Evolutionary conservation across 2,888 invertebrate genomes (phyloP).

Genomic region (Erebia ligea): DNA sequence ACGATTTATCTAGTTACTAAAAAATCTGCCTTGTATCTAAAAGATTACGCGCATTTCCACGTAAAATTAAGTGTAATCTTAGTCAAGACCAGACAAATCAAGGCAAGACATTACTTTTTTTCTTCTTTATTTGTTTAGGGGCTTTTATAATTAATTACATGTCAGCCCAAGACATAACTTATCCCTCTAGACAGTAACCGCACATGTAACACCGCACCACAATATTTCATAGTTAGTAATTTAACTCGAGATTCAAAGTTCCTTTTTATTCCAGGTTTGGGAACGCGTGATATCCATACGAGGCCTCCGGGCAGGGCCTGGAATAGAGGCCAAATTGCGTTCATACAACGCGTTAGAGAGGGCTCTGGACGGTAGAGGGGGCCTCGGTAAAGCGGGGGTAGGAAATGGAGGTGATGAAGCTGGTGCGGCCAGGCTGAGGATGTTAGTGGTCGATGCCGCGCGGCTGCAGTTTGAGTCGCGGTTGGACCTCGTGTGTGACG

Average conservation of each 20-base stretch:
- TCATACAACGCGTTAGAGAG: conserved; percentile 85
- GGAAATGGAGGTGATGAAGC: conserved; percentile 78
- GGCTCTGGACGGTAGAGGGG: conserved; percentile 85
- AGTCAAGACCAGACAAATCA: too few relatives aligned
- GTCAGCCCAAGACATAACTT: too few relatives aligned
- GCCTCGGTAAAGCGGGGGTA: conserved; percentile 82
- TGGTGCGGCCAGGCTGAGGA: conserved; percentile 76
- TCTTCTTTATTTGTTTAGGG: too few relatives aligned
- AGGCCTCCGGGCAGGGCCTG: conserved; percentile 66
- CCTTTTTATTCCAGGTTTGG: conserved; percentile 83
- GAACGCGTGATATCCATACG: conserved; percentile 75
- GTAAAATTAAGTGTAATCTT: too few relatives aligned
- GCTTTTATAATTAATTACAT: too few relatives aligned
- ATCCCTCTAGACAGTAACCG: too few relatives aligned
- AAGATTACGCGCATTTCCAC: too few relatives aligned
- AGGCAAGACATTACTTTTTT: too few relatives aligned
- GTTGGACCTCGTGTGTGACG: conserved; percentile 67
- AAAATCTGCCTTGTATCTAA: too few relatives aligned
- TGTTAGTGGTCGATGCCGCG: conserved; percentile 86
- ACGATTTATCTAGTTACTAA: too few relatives aligned
- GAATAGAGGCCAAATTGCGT: conserved; percentile 86
- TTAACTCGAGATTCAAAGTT: neutral
- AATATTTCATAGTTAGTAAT: too few relatives aligned
- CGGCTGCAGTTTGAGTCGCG: conserved; percentile 84
- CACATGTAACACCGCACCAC: too few relatives aligned